Percentiles rank a stretch among this genome's conserved stretches.
Conservation (phyloP, 2,888 invertebrate genomes). For the Sphaeridia pumilis region DNA sequence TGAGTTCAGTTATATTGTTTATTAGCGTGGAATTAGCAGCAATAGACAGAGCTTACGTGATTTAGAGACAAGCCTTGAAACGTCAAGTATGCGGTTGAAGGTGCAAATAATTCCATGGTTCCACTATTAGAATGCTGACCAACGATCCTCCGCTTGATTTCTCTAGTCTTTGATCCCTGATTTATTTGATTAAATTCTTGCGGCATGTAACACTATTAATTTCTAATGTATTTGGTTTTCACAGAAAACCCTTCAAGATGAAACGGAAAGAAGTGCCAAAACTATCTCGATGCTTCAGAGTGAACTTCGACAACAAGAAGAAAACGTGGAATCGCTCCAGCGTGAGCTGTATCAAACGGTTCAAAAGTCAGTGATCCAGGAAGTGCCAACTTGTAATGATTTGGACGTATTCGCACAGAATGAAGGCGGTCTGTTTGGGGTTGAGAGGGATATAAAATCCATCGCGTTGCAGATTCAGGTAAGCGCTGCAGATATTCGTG, state of each 20-base stretch:
- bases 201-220: too few relatives aligned
- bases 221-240: not conserved
- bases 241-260: conserved; percentile 34
- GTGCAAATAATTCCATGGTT: too few relatives aligned
- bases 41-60: too few relatives aligned
- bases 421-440: conserved; percentile 35
- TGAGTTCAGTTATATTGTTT: too few relatives aligned
- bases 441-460: conserved; percentile 32
- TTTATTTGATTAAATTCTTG: too few relatives aligned
- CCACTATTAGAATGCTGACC: too few relatives aligned
- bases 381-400: conserved; percentile 23
- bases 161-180: too few relatives aligned
- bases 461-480: conserved; percentile 33
- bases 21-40: too few relatives aligned
- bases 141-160: too few relatives aligned
- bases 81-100: too few relatives aligned
- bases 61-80: too few relatives aligned
- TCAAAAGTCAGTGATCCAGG: not conserved
- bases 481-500: too few relatives aligned
- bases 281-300: conserved; percentile 45
- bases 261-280: conserved; percentile 36
- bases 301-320: conserved; percentile 46
- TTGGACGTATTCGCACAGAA: conserved; percentile 32
- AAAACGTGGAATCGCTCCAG: conserved; percentile 42
- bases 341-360: conserved; percentile 39